Base-by-base conservation (phyloP, 2,797 vertebrate genomes). In the Eulemur albifrons region DNA sequence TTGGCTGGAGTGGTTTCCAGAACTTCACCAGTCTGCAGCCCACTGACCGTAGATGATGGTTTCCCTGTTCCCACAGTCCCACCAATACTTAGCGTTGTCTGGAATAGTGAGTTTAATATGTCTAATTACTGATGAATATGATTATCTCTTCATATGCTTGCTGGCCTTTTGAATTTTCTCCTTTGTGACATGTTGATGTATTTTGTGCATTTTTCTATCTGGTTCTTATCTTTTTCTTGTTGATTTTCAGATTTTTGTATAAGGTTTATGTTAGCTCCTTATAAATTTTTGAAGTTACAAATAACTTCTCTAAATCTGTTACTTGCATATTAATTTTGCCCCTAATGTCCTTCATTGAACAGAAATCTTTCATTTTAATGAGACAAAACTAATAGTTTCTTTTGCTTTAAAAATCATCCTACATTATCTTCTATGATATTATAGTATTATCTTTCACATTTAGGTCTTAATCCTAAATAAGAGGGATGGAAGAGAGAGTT, bases 301-400 rank as follows among this genome's bases (percentile, higher is more conserved):
- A 35, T 93, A 92, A 85, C 18, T 27, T 85, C 23, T 76, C 61
- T 45, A 88, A 17, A 73, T 73, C 11, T 76, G 4, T 77, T 65
- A 54, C 23, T 80, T 95, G 13, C 8, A 63, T 93, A 17, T 88
- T 90, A 87, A 63, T 80, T 94, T 93, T 75, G 13, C 81, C 30
- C 8, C 59, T 77, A 12, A 50, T 87, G 30, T 75, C 15, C 25
- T 80, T 92, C 57, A 69, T 32, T 43, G 32, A 95, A 69, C 21
- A 54, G 25, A 81, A 63, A 40, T 18, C 21, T 63, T 95, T 73
- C 23, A 82, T 52, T 88, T 86, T 88, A 84, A 72, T 59, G 25
- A 88, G 27, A 45, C 38, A 97, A 84, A 65, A 81, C 45, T 27
- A 92, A 89, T 52, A 2, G 38, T 65, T 93, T 32, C 0, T 79